phyloP scores from a whole-genome alignment of 2,888 invertebrate genomes.

The Apotomis capreana region DNA sequence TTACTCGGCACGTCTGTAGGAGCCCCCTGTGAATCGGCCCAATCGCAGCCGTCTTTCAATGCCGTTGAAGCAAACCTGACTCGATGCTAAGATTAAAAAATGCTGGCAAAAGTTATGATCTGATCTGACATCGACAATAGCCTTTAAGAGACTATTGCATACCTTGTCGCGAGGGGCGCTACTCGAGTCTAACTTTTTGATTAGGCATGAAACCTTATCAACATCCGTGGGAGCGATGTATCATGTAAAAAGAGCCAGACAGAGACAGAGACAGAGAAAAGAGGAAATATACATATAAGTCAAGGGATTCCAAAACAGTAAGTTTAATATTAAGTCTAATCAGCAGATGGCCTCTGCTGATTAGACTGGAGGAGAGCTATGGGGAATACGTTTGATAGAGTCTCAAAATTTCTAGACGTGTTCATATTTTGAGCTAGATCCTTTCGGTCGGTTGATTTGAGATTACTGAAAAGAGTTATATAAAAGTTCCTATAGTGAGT shows the following conservation, averaged over 20 bases:
- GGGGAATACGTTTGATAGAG: too few relatives aligned
- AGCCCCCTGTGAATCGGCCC: slow-evolving; percentile 40
- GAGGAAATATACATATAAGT: too few relatives aligned
- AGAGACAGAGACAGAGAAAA: neutral
- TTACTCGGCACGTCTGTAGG: slow-evolving; percentile 25
- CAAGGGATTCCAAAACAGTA: too few relatives aligned
- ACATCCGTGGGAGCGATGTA: neutral
- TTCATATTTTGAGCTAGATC: too few relatives aligned
- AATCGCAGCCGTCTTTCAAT: slow-evolving; percentile 41
- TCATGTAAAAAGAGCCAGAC: neutral
- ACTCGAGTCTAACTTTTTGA: neutral
- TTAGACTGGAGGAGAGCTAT: too few relatives aligned
- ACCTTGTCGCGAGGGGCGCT: neutral
- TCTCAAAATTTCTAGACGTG: too few relatives aligned
- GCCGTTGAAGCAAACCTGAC: slow-evolving; percentile 40
- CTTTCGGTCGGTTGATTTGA: too few relatives aligned
- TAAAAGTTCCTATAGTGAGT: neutral
- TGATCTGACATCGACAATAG: neutral
- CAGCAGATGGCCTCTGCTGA: too few relatives aligned
- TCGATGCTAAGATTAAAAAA: slow-evolving; percentile 42
- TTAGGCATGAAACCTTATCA: neutral
- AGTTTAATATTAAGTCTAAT: too few relatives aligned
- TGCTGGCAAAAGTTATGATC: neutral
- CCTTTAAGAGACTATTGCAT: neutral
- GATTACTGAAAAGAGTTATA: neutral